phyloP scores from a whole-genome alignment of 2,113 vertebrate genomes.

The Acrocephalus kingi region DNA sequence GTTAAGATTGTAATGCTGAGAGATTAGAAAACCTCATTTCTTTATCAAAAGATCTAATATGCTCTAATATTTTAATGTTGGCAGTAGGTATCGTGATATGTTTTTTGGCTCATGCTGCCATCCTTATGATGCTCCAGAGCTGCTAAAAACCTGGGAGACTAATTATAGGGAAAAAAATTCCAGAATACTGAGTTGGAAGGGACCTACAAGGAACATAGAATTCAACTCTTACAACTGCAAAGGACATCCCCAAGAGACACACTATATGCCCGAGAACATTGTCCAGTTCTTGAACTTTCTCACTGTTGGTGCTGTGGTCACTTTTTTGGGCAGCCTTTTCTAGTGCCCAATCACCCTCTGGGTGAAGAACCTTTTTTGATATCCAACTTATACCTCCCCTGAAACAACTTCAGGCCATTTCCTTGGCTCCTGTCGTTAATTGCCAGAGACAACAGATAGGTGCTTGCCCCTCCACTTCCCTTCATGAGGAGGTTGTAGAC shows the following conservation, averaged over 20 bases:
- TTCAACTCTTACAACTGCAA: not conserved
- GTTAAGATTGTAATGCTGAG: not conserved
- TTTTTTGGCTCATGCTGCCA: not conserved
- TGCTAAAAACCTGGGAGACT: not conserved
- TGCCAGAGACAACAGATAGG: not conserved
- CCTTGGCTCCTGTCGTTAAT: not conserved
- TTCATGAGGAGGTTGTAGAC: too few relatives aligned
- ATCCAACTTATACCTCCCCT: not conserved
- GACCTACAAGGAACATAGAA: not conserved
- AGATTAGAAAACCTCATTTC: slow-evolving; percentile 30
- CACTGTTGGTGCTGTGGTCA: not conserved
- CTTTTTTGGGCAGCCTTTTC: not conserved
- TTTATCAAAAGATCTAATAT: slow-evolving; percentile 30
- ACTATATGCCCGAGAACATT: not conserved
- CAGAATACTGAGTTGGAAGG: not conserved
- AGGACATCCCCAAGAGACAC: not conserved
- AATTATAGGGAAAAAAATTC: not conserved
- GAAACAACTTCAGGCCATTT: not conserved
- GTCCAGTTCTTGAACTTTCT: too few relatives aligned
- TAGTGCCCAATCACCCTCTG: fast-evolving
- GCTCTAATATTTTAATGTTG: slow-evolving; percentile 24
- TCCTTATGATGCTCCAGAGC: not conserved
- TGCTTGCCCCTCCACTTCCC: too few relatives aligned
- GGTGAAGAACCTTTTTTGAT: not conserved
- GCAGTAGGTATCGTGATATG: not conserved